A percentile compares a stretch with the other conserved stretches of the same genome.
Evolutionary conservation across 1,140 invertebrate genomes (phyloP).

Genomic region (Dendrolimus punctatus): DNA sequence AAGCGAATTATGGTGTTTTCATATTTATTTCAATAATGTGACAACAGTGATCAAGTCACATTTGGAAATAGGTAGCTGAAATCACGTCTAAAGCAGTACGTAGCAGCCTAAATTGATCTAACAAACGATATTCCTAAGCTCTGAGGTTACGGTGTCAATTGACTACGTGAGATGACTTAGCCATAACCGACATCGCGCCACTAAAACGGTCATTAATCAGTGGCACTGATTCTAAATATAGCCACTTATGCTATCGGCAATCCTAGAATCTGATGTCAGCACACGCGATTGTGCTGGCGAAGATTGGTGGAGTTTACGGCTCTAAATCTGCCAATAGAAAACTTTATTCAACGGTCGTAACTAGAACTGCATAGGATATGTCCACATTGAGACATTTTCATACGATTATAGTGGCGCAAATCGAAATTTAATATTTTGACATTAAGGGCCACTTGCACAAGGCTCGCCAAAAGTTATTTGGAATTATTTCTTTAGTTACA

Average conservation of each 20-base stretch:
- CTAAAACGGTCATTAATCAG: slow-evolving; percentile 56
- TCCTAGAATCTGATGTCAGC: slow-evolving; percentile 51
- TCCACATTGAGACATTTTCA: no score
- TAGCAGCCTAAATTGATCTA: not conserved
- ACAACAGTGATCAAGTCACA: no score
- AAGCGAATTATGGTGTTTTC: no score
- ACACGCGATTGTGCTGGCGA: not conserved
- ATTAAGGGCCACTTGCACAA: no score
- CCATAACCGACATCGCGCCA: slow-evolving; percentile 34
- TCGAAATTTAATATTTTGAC: no score
- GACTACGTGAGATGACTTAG: slow-evolving; percentile 34
- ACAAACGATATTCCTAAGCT: slow-evolving; percentile 15
- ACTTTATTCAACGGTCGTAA: no score
- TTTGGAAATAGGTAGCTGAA: no score
- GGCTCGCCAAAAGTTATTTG: no score
- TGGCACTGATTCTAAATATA: slow-evolving; percentile 67
- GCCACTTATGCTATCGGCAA: slow-evolving; percentile 56
- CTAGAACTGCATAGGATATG: no score
- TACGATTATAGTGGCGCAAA: no score
- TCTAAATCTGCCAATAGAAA: not conserved
- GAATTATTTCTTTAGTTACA: no score
- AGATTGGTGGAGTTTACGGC: not conserved
- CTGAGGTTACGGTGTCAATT: slow-evolving; percentile 60
- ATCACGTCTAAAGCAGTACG: not conserved
- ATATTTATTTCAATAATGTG: no score